phyloP scores from a whole-genome alignment of 2,113 vertebrate species.

The Oxygymnocypris stewartii region DNA sequence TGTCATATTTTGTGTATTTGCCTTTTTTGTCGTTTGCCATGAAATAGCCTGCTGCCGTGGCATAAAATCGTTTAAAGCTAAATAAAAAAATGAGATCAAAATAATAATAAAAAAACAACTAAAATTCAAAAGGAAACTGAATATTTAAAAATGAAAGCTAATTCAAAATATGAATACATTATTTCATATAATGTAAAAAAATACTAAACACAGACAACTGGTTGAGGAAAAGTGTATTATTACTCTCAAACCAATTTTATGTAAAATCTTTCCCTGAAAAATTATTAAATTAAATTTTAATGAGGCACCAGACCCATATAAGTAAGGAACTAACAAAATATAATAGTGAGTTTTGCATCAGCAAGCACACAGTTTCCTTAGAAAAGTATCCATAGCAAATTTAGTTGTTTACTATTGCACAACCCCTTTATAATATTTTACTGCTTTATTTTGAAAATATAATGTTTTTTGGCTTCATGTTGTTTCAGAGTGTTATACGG shows the following conservation, averaged over 20 bases:
- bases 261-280: neutral
- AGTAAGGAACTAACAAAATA: neutral
- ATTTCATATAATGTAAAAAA: neutral
- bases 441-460: neutral
- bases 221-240: neutral
- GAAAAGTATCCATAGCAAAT: neutral
- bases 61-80: neutral
- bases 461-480: neutral
- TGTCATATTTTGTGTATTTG: neutral
- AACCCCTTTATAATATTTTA: neutral
- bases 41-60: neutral
- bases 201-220: neutral
- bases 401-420: neutral
- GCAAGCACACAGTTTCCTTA: neutral
- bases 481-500: slow-evolving; percentile 88
- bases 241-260: neutral
- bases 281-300: neutral
- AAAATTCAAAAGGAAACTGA: neutral
- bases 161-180: neutral
- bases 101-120: neutral
- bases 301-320: neutral
- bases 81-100: neutral
- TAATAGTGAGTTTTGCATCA: neutral
- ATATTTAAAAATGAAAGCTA: neutral
- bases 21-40: neutral